phyloP scores from a whole-genome alignment of 2,113 vertebrate species.

The Sarotherodon lohbergeri region DNA sequence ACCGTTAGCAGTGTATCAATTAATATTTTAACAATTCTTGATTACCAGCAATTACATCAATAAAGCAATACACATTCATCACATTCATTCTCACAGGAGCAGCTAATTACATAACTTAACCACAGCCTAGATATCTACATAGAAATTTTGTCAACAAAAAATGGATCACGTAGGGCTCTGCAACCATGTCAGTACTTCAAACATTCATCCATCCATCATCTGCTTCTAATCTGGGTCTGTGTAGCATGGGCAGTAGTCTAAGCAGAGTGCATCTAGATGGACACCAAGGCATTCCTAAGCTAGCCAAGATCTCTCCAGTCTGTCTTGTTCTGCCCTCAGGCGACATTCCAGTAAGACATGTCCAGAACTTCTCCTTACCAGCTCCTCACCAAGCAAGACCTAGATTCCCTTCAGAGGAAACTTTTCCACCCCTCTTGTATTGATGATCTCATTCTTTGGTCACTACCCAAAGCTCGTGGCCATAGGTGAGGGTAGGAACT shows the following conservation, averaged over 20 bases:
- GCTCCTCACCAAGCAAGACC: neutral
- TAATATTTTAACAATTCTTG: neutral
- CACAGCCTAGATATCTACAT: neutral
- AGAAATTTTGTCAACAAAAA: neutral
- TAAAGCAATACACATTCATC: neutral
- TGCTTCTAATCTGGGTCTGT: neutral
- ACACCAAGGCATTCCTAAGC: neutral
- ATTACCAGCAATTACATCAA: neutral
- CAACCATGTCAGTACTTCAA: neutral
- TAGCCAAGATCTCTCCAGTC: neutral
- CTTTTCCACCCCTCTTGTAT: accelerated
- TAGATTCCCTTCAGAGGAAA: neutral
- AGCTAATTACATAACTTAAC: neutral
- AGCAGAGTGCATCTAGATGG: neutral
- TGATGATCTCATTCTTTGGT: neutral
- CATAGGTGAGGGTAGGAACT: neutral
- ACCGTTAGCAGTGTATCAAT: neutral
- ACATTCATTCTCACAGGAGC: neutral
- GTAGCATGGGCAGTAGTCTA: neutral
- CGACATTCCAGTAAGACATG: neutral
- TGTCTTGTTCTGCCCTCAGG: neutral
- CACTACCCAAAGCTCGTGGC: neutral
- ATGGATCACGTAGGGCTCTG: neutral
- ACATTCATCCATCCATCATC: neutral
- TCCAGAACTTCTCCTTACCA: neutral